Evolutionary conservation across 2,888 invertebrate genomes (phyloP).

Genomic region (Helobdella robusta): DNA sequence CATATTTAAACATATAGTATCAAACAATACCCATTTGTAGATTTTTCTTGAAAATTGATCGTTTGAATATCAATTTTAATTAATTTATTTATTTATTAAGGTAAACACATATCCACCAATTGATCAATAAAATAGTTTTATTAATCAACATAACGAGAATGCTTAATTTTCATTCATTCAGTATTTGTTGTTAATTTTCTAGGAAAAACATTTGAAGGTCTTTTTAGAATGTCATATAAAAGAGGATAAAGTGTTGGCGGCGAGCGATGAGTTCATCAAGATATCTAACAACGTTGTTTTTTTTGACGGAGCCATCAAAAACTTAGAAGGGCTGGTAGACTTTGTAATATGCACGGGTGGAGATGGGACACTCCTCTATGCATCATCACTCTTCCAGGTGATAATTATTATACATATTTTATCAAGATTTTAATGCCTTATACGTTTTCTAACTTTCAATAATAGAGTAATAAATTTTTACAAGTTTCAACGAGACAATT

Average conservation of each 20-base stretch:
- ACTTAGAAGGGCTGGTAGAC: slow-evolving; percentile 89
- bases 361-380: slow-evolving; percentile 89
- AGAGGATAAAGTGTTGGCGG: slow-evolving; percentile 5
- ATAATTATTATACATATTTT: slow-evolving; percentile 4
- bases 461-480: too few species aligned
- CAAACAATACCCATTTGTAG: too few species aligned
- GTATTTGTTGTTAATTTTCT: too few species aligned
- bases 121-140: too few species aligned
- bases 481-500: neutral
- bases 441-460: too few species aligned
- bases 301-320: slow-evolving; percentile 16
- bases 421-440: neutral
- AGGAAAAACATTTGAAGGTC: slow-evolving; percentile 18
- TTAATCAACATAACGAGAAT: too few species aligned
- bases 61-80: too few species aligned
- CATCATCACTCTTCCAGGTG: slow-evolving; percentile 77
- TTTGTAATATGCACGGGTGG: slow-evolving; percentile 92
- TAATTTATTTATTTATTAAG: too few species aligned
- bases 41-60: too few species aligned
- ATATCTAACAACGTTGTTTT: slow-evolving; percentile 6
- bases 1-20: too few species aligned
- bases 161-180: too few species aligned
- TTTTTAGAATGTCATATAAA: slow-evolving; percentile 22
- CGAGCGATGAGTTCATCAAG: neutral
- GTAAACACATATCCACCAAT: too few species aligned